Evolutionary conservation across 2,113 vertebrate species (phyloP).

Genomic region (Miniopterus natalensis): DNA sequence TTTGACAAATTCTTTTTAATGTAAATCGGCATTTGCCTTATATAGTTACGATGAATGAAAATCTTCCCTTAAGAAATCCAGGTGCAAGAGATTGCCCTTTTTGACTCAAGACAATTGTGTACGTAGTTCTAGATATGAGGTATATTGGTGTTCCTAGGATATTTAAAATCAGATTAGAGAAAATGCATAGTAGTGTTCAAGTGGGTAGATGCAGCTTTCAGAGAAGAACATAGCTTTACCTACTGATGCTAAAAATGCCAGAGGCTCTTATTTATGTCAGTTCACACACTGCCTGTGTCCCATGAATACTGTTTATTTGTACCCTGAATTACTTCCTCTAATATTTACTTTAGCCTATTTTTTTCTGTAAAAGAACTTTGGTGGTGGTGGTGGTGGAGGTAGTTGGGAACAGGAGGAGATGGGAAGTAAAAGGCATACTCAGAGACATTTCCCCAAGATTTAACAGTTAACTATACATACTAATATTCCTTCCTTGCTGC

Average conservation of each 20-base stretch:
- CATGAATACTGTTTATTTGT: background rate
- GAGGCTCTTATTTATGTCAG: background rate
- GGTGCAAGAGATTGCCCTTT: background rate
- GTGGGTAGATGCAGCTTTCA: background rate
- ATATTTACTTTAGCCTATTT: background rate
- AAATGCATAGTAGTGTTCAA: background rate
- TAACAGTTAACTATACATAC: background rate
- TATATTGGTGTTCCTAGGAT: background rate
- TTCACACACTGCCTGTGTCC: background rate
- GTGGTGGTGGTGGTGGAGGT: background rate
- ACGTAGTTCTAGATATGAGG: background rate
- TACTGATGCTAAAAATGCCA: background rate
- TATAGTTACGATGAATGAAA: slow-evolving; percentile 17
- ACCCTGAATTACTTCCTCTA: background rate
- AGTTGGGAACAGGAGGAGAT: background rate
- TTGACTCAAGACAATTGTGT: background rate
- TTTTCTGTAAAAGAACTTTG: background rate
- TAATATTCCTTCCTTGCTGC: background rate
- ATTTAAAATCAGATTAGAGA: slow-evolving; percentile 25
- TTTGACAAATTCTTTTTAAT: background rate
- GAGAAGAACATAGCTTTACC: background rate
- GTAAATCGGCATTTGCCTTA: background rate
- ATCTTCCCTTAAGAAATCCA: background rate
- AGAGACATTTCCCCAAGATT: background rate
- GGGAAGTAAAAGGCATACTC: background rate